Base-by-base conservation (phyloP, 2,113 vertebrate genomes). In the Sinocyclocheilus anshuiensis region DNA sequence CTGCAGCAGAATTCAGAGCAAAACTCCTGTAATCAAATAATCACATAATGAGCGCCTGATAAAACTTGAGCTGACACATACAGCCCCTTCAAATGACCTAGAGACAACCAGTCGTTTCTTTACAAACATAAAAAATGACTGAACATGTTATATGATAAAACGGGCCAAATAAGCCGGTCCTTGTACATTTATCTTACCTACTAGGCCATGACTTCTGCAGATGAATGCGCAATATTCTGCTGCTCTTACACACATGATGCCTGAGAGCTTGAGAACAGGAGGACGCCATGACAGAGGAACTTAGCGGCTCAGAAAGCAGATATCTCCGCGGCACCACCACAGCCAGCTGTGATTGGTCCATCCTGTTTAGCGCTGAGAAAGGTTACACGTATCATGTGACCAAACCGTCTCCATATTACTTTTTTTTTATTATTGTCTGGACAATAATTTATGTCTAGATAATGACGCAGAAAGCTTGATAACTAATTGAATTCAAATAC, bases 211-310 rank as follows among this genome's bases (percentile, higher is more conserved):
- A 10, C 18, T 86, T 89, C 10, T 93, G 88, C 0, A 93, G 5
- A 13, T 90, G 90, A 42, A 61, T 84, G 0, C 86, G 3, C 26
- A 94, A 42, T 88, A 91, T 26, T 0, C 84, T 39, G 2, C 85
- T 74, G 65, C 90, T 94, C 71, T 84, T 92, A 11, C 77, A 86
- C 0, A 94, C 1, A 16, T 61, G 86, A 26, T 85, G 91, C 22
- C 93, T 92, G 85, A 91, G 53, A 29, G 67, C 87, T 13, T 89
- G 3, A 0, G 75, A 4, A 0, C 83, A 3, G 86, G 92, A 1
- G 29, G 93, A 92, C 92, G 96, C 96, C 97, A 97, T 97, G 67
- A 90, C 90, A 1, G 26, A 24, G 59, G 13, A 29, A 33, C 55
- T 2, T 18, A 7, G 48, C 7, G 48, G 75, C 48, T 77, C 75